Percentiles rank a stretch among this genome's conserved stretches.
Evolutionary conservation across 2,797 vertebrate genomes (phyloP).

Genomic region (Labeo calbasu): DNA sequence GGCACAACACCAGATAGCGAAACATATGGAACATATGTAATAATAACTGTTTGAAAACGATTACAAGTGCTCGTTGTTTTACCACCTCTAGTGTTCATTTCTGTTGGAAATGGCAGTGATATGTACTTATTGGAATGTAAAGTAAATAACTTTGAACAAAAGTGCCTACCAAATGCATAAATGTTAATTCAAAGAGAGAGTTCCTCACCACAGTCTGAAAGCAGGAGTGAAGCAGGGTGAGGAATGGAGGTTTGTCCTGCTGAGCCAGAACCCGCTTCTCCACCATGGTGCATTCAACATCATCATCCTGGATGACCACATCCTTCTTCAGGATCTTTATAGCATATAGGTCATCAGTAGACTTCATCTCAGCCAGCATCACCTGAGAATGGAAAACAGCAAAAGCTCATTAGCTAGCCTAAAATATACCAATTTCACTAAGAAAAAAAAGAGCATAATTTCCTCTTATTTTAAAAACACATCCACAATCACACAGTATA

Average conservation of each 20-base stretch:
- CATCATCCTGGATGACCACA: conserved; percentile 97
- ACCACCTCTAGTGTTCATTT: too few species aligned
- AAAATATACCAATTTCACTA: background rate
- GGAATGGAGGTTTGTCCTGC: conserved; percentile 91
- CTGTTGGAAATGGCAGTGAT: too few species aligned
- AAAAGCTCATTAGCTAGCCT: background rate
- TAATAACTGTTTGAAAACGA: too few species aligned
- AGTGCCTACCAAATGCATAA: background rate
- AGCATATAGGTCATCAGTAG: conserved; percentile 88
- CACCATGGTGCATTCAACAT: conserved; percentile 97
- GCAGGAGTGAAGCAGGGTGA: conserved; percentile 95
- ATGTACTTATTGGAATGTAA: background rate
- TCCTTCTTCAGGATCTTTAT: conserved; percentile 98
- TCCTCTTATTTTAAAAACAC: background rate
- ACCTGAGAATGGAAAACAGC: conserved; percentile 77
- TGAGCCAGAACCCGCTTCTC: conserved; percentile 95
- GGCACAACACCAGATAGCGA: too few species aligned
- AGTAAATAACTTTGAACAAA: background rate
- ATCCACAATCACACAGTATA: background rate
- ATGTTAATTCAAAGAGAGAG: conserved; percentile 21
- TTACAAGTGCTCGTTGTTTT: too few species aligned
- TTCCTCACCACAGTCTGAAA: conserved; percentile 93
- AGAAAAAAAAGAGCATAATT: background rate
- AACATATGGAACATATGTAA: too few species aligned
- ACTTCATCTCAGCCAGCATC: conserved; percentile 92